Evolutionary conservation across 2,113 vertebrate species (phyloP), one percentile per base, ranked within the genome.

Genomic region (Cephalopholis sonnerati): DNA sequence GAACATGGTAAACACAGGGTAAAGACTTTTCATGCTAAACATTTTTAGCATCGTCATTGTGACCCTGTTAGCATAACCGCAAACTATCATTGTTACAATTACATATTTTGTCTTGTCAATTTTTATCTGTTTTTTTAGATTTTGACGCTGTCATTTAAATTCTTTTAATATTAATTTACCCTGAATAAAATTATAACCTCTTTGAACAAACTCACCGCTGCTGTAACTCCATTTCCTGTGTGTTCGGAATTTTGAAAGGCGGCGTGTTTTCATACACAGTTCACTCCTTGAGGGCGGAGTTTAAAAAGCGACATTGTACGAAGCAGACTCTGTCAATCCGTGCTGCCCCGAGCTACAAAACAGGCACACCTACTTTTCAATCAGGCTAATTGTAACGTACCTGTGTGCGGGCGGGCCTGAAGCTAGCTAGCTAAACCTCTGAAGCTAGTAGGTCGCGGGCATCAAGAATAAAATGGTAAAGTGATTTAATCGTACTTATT

Each of bases 401-500:
- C n/a, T 2, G 51, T 22, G 54, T 46, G 62, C 29, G 46, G 11
- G 11, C n/a, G 44, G n/a, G 17, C 0, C 9, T n/a, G n/a, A n/a
- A n/a, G 32, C 7, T 7, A 36, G 32, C 32, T 1, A 27, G n/a
- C 36, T n/a, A 41, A 62, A 61, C 22, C 15, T 50, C 11, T n/a
- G 5, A 0, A 48, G 46, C 7, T 20, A 8, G 32, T 5, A 1
- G n/a, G 3, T n/a, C 16, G 3, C 22, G 2, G 29, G 3, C 10
- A 4, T 1, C 32, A n/a, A 29, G 36, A 64, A 59, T 16, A 77
- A 51, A 68, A 87, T 82, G 74, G 88, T 90, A 54, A 76, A 57
- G 27, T 11, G 32, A 57, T 12, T 10, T 53, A 4, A 15, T 41
- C 1, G 61, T 15, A 15, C 0, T 7, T 0, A 7, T 2, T 44